Base-by-base conservation (phyloP, 2,113 vertebrate species). In the Chroicocephalus ridibundus region DNA sequence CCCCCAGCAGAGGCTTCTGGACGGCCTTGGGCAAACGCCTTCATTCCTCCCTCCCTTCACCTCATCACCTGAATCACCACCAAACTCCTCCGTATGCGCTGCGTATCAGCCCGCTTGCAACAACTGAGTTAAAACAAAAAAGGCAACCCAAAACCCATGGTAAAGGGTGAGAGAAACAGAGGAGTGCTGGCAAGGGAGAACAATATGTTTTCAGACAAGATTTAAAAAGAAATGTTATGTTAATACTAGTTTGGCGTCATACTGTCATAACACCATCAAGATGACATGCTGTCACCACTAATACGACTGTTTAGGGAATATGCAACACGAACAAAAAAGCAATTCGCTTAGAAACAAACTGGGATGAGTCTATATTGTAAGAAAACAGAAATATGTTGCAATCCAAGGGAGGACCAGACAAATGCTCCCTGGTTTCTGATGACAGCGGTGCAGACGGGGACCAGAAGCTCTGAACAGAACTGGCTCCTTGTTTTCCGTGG, bases 251-350 rank as follows among this genome's bases (percentile, higher is more conserved):
- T 96, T 96, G 93, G 96, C 82, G 87, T 97, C 97, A 94, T 38
- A 82, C 93, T 95, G 96, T 96, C 97, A 97, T 55, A 97, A 95
- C 96, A 94, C 91, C 97, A 96, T 97, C 96, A 97, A 86, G 82
- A 66, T 96, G 95, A 96, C 96, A 96, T 93, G 96, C 94, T 96
- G 94, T 96, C 95, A 95, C 93, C 93, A 88, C 89, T 95, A 74
- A 91, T 94, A 87, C 4, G 66, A 57, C 94, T 93, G 95, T 77
- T 94, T 58, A 3, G 97, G 94, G 95, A 97, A 94, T 93, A 82
- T 31, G 75, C 74, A 91, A 74, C 82, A 66, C 0, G 94, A 96
- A 93, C 80, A 66, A 79, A 92, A 94, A 96, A 76, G 95, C 95
- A 95, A 77, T 80, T 96, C 14, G 0, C 91, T 86, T 60, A 60